Conservation (phyloP, 2,888 invertebrate species). For the Troglohyphantes excavatus region DNA sequence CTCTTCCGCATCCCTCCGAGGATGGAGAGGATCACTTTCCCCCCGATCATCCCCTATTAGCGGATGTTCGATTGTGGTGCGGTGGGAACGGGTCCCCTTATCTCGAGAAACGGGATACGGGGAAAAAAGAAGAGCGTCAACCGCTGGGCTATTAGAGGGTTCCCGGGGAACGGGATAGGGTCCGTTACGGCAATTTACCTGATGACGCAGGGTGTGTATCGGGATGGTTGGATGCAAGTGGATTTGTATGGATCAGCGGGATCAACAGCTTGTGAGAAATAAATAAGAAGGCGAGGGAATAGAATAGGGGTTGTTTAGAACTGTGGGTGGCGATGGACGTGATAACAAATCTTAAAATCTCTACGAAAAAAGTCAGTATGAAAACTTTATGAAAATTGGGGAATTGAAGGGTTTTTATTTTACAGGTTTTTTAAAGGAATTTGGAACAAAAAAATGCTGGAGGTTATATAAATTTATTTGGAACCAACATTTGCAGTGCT, state of each 20-base stretch:
- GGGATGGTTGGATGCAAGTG: background rate
- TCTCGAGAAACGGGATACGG: conserved; percentile 19
- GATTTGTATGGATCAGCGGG: background rate
- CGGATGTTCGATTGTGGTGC: background rate
- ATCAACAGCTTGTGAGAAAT: conserved; percentile 4
- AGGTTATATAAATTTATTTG: too few relatives aligned
- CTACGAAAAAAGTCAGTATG: too few relatives aligned
- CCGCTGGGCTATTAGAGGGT: background rate
- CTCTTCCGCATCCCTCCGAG: conserved; percentile 4
- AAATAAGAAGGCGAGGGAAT: background rate
- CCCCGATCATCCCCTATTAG: conserved; percentile 29
- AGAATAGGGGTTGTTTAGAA: too few relatives aligned
- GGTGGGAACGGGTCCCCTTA: background rate
- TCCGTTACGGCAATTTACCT: conserved; percentile 16
- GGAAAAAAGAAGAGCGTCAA: background rate
- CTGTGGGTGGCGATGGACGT: too few relatives aligned
- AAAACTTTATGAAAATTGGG: too few relatives aligned
- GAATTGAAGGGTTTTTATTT: too few relatives aligned
- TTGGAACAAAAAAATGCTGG: too few relatives aligned
- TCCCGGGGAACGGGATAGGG: background rate
- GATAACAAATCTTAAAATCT: too few relatives aligned
- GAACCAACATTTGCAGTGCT: too few relatives aligned
- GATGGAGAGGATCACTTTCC: conserved; percentile 8
- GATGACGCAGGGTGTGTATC: background rate
- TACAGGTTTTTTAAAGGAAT: too few relatives aligned